Conservation (phyloP, 2,113 vertebrate species). For the Rhinoderma darwinii region DNA sequence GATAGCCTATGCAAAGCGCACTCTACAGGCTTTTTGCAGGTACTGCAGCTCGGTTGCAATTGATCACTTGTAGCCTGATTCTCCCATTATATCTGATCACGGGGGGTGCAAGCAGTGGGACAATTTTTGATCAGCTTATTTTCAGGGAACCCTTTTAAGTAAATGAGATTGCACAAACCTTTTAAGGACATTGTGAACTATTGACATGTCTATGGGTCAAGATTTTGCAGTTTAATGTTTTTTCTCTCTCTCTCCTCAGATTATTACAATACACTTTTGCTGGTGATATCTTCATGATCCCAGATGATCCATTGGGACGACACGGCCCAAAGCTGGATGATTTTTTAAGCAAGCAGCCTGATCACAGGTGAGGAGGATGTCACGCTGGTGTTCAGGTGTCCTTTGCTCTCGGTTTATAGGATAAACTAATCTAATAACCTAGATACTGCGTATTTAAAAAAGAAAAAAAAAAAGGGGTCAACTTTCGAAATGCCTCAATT, state of each 20-base stretch:
- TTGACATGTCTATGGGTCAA: too few relatives aligned
- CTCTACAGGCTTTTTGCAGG: neutral
- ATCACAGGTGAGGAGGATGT: constrained; percentile 70
- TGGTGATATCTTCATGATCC: constrained; percentile 97
- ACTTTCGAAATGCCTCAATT: too few relatives aligned
- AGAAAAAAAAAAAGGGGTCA: neutral
- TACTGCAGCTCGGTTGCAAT: neutral
- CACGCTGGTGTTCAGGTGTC: neutral
- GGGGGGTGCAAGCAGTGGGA: too few relatives aligned
- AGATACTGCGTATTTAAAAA: too few relatives aligned
- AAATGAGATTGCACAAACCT: too few relatives aligned
- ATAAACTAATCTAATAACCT: neutral
- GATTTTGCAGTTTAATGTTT: neutral
- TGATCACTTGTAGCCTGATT: neutral
- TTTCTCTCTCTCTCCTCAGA: constrained; percentile 68
- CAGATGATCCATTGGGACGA: constrained; percentile 94
- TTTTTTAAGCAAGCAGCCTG: constrained; percentile 80
- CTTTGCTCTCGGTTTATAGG: neutral
- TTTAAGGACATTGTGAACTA: too few relatives aligned
- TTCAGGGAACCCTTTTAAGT: neutral
- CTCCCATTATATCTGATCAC: neutral
- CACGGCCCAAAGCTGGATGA: constrained; percentile 85
- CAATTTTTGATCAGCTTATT: neutral
- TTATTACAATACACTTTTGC: constrained; percentile 94
- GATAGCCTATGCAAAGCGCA: neutral